Evolutionary conservation across 2,888 invertebrate species (phyloP).

Genomic region (Minunthozetes semirufus): DNA sequence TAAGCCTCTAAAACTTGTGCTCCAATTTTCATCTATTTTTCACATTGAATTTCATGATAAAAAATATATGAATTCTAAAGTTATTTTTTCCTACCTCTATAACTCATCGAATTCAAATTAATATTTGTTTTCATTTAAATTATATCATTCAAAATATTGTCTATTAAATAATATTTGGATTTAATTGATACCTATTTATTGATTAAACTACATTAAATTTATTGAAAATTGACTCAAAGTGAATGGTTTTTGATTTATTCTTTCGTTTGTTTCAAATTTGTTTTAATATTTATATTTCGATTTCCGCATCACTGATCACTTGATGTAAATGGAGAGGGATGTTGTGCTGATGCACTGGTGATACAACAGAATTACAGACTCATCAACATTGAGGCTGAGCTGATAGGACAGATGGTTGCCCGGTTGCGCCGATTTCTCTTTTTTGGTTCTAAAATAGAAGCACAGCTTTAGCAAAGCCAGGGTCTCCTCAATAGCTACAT

Average conservation of each 20-base stretch:
- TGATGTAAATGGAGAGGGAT: conserved; percentile 24
- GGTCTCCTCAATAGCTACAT: too few species aligned
- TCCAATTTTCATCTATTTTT: not conserved
- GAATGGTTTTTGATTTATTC: not conserved
- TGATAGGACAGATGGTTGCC: conserved; percentile 27
- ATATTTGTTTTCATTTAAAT: too few species aligned
- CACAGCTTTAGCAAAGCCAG: not conserved
- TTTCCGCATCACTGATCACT: conserved; percentile 6
- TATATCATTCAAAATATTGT: too few species aligned
- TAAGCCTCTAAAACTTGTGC: not conserved
- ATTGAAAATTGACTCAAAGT: not conserved
- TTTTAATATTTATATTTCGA: conserved; percentile 17
- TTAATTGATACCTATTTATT: too few species aligned
- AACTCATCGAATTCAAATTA: too few species aligned
- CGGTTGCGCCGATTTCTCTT: conserved; percentile 16
- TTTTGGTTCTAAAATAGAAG: not conserved
- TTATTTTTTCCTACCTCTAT: too few species aligned
- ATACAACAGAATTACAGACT: conserved; percentile 16
- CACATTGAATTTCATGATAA: not conserved
- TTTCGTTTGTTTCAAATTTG: conserved; percentile 4
- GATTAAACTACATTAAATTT: not conserved
- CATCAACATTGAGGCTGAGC: conserved; percentile 5
- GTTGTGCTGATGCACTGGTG: not conserved
- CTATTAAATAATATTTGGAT: too few species aligned
- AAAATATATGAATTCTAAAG: too few species aligned